phyloP scores from a whole-genome alignment of 2,113 vertebrate genomes.

The Sula dactylatra region DNA sequence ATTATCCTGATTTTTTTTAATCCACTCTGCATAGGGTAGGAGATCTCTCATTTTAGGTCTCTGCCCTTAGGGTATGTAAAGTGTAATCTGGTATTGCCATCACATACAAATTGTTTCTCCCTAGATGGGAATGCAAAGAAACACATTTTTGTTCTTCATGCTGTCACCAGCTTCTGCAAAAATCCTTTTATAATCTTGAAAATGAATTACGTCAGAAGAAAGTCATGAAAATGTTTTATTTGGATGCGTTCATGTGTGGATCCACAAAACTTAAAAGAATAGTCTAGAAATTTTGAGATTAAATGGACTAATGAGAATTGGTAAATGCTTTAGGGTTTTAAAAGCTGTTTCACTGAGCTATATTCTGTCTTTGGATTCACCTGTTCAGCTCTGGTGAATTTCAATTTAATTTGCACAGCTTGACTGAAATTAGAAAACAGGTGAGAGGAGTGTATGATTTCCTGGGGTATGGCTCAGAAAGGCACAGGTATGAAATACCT shows the following conservation, averaged over 20 bases:
- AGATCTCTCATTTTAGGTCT: constrained; percentile 35
- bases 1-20: constrained; percentile 30
- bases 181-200: constrained; percentile 40
- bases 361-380: background rate
- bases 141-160: background rate
- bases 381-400: background rate
- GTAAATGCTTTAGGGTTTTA: background rate
- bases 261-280: background rate
- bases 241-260: background rate
- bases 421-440: background rate
- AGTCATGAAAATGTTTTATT: background rate
- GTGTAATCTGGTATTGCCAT: constrained; percentile 38
- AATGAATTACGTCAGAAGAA: constrained; percentile 6
- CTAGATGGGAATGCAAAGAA: constrained; percentile 33
- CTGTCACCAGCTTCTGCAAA: constrained; percentile 8
- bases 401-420: background rate
- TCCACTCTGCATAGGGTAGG: constrained; percentile 30
- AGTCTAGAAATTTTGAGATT: background rate
- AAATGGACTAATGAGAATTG: background rate
- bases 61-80: constrained; percentile 19
- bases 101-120: background rate
- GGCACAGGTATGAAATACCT: background rate
- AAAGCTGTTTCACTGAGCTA: background rate
- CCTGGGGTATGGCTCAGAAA: background rate
- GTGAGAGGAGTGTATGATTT: background rate